Evolutionary conservation across 2,888 invertebrate genomes (phyloP), one percentile per base, ranked within the genome.

Genomic region (Oligia fasciuncula): DNA sequence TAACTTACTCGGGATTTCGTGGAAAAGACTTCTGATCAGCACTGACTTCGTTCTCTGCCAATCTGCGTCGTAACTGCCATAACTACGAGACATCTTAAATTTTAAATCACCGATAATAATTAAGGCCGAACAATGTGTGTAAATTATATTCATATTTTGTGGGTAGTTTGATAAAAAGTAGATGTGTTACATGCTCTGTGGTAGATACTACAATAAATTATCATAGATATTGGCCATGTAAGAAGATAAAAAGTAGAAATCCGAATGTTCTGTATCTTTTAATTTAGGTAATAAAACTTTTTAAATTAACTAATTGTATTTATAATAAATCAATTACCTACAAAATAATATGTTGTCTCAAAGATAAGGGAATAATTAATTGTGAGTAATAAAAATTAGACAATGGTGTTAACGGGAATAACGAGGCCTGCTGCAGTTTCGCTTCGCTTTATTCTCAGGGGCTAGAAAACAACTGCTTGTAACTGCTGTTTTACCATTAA

Each of bases 11-110:
- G 91, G 88, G 51, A 87, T 77, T n/a, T 91, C 90, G 3, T 85
- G 82, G 49, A 91, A 91, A 43, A 92, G 83, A 73, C 88, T 90
- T 23, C 89, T 83, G 0, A 90, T 85, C n/a, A 90, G 72, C 71
- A 88, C 78, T 0, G 83, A 66, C 67, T 91, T 91, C 49, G 63
- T 89, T 19, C 87, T 85, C 60, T 91, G 89, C 92, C 92, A 92
- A 0, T 91, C 89, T 69, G 87, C 90, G 40, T 87, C 68, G 35
- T 84, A 86, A 54, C 67, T 74, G 13, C 74, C 63, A 46, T 81
- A 84, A 62, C 76, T 74, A 29, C 82, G 82, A 23, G 86, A 84
- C 90, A 89, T 89, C 69, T 86, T 88, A 2, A 66, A 60, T n/a
- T 74, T 71, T 19, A n/a, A 66, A 13, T 87, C 14, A 0, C 73